phyloP scores from a whole-genome alignment of 1,140 invertebrate species.

The Drosophila tristis region DNA sequence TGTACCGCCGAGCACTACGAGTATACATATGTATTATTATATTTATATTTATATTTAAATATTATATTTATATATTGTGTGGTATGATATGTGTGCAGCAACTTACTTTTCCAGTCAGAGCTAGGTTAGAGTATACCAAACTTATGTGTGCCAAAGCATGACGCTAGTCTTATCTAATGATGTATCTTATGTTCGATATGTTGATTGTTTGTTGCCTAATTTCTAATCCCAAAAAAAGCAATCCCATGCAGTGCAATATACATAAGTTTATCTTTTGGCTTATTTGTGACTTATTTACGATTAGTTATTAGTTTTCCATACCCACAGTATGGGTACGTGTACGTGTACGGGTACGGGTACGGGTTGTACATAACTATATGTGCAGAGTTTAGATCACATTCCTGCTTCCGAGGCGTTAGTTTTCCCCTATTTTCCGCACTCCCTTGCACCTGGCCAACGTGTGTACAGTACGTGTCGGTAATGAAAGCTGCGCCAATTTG shows the following conservation, averaged over 20 bases:
- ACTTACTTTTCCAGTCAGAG: constrained; percentile 15
- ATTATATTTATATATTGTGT: too few relatives aligned
- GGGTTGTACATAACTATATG: too few relatives aligned
- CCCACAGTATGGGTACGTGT: too few relatives aligned
- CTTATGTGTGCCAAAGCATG: constrained; percentile 73
- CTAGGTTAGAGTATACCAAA: constrained; percentile 9
- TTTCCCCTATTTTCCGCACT: constrained; percentile 3
- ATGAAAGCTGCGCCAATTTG: constrained; percentile 21
- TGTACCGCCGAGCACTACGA: constrained; percentile 46
- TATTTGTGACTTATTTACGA: constrained; percentile 17
- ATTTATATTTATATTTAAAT: too few relatives aligned
- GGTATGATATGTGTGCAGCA: neutral
- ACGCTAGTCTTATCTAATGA: constrained; percentile 53
- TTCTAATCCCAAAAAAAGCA: constrained; percentile 49
- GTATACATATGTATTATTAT: constrained; percentile 2
- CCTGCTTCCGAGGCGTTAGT: too few relatives aligned
- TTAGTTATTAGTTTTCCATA: constrained; percentile 25
- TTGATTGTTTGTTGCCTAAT: constrained; percentile 65
- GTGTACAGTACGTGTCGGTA: too few relatives aligned
- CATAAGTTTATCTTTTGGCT: constrained; percentile 5
- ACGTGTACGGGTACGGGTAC: neutral
- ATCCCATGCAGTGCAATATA: constrained; percentile 67
- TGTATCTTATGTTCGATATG: constrained; percentile 21
- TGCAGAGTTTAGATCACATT: constrained; percentile 7
- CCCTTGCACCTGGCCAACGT: too few relatives aligned